phyloP scores from a whole-genome alignment of 1,140 invertebrate genomes.

The Protaetia brevitarsis region DNA sequence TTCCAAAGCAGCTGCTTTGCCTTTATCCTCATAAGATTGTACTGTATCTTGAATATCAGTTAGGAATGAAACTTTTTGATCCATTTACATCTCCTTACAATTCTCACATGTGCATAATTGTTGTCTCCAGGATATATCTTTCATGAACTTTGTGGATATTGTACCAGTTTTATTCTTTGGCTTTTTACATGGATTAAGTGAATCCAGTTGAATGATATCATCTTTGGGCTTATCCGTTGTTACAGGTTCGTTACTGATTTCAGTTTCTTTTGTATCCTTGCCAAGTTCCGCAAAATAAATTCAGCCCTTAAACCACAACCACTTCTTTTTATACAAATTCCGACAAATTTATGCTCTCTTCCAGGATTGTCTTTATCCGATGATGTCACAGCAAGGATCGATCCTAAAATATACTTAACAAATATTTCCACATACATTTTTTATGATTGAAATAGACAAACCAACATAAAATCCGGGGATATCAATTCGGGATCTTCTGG shows the following conservation, averaged over 20 bases:
- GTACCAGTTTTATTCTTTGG: no score
- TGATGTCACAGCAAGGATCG: slow-evolving; percentile 87
- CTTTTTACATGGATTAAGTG: no score
- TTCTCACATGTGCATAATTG: slow-evolving; percentile 74
- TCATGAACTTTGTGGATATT: slow-evolving; percentile 67
- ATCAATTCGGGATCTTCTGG: slow-evolving; percentile 74
- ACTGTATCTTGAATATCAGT: slow-evolving; percentile 82
- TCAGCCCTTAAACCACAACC: slow-evolving; percentile 76
- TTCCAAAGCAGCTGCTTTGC: slow-evolving; percentile 58
- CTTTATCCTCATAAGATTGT: slow-evolving; percentile 79
- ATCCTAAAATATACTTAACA: slow-evolving; percentile 59
- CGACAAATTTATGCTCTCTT: slow-evolving; percentile 88
- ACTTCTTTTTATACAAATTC: slow-evolving; percentile 89
- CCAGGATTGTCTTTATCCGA: slow-evolving; percentile 83
- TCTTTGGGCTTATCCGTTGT: no score
- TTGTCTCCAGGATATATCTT: slow-evolving; percentile 65
- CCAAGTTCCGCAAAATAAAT: slow-evolving; percentile 89
- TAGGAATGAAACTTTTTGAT: slow-evolving; percentile 67
- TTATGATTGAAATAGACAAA: slow-evolving; percentile 49
- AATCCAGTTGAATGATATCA: no score
- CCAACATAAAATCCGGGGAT: slow-evolving; percentile 98
- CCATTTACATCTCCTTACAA: slow-evolving; percentile 72
- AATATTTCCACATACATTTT: not conserved
- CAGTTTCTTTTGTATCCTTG: no score
- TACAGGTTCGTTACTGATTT: no score